Evolutionary conservation across 2,113 vertebrate genomes (phyloP).

Genomic region (Corythaeola cristata): DNA sequence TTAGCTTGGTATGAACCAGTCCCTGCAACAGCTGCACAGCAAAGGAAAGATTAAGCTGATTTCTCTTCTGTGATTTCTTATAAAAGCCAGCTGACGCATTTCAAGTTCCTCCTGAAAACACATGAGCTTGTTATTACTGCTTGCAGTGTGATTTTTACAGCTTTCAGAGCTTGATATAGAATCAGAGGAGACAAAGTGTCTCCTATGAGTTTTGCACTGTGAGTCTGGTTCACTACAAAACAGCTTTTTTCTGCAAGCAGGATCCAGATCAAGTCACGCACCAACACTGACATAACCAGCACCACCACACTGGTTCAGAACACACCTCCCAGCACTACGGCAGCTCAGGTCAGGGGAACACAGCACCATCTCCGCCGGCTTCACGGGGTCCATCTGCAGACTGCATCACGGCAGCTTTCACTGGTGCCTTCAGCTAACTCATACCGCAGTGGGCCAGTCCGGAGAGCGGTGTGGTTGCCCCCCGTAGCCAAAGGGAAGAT

Average conservation of each 20-base stretch:
- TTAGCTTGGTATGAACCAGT: background rate
- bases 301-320: background rate
- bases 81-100: background rate
- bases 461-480: rapidly evolving
- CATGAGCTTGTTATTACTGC: background rate
- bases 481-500: background rate
- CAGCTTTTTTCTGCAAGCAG: background rate
- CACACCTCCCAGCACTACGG: rapidly evolving
- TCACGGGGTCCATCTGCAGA: background rate
- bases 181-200: background rate
- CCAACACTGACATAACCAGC: background rate
- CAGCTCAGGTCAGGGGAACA: background rate
- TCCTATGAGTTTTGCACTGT: background rate
- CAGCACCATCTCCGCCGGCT: background rate
- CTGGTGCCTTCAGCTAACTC: background rate
- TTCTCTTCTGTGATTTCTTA: background rate
- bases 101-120: background rate
- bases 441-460: rapidly evolving
- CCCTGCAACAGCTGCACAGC: background rate
- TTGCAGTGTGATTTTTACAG: background rate
- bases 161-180: background rate
- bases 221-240: background rate
- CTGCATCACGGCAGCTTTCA: background rate
- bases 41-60: background rate
- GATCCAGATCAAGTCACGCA: background rate